phyloP scores from a whole-genome alignment of 1,140 invertebrate genomes.

The Ceratina australensis region DNA sequence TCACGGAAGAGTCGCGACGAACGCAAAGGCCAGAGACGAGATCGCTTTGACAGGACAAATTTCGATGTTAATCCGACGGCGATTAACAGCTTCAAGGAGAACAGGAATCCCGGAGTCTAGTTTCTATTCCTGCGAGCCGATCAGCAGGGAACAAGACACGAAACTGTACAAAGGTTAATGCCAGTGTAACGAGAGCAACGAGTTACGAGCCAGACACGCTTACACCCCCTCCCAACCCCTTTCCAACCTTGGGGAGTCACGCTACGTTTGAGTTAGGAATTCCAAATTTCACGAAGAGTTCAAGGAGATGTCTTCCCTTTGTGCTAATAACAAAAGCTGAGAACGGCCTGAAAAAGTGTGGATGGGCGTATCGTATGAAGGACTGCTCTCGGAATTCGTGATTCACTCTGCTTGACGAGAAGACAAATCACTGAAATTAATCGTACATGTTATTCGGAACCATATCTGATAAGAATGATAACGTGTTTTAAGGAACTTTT shows the following conservation, averaged over 20 bases:
- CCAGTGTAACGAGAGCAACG: constrained; percentile 53
- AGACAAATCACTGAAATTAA: neutral
- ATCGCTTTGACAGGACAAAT: constrained; percentile 42
- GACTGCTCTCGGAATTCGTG: neutral
- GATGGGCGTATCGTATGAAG: neutral
- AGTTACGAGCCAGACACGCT: constrained; percentile 31
- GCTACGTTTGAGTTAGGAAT: constrained; percentile 7
- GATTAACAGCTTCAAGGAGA: constrained; percentile 53
- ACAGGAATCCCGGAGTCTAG: constrained; percentile 48
- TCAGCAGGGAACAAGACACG: constrained; percentile 30
- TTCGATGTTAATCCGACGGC: constrained; percentile 34
- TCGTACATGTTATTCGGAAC: neutral
- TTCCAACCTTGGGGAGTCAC: constrained; percentile 9
- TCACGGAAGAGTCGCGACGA: neutral
- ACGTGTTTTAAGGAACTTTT: neutral
- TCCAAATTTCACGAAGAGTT: neutral
- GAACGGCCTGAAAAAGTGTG: neutral
- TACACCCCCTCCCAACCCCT: neutral
- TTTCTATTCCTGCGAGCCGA: constrained; percentile 58
- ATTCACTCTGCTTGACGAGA: constrained; percentile 1
- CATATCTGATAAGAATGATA: neutral
- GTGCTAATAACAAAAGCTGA: neutral
- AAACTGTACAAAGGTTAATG: constrained; percentile 57
- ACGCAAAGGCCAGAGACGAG: neutral
- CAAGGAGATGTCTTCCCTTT: too few relatives aligned